Percentiles rank a stretch among this genome's conserved stretches.
Conservation (phyloP, 2,113 vertebrate genomes). For the Phoenicopterus ruber region DNA sequence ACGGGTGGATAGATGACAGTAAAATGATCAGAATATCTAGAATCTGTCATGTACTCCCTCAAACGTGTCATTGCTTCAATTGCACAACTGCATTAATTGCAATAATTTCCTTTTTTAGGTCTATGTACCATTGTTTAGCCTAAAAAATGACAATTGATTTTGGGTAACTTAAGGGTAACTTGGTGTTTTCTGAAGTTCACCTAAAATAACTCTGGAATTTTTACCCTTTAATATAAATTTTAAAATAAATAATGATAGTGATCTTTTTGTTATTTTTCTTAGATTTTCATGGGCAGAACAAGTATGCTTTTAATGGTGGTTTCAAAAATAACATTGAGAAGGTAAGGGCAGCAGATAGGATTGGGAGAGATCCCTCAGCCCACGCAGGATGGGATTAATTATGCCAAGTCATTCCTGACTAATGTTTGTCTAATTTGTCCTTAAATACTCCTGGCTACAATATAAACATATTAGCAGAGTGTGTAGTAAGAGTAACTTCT, state of each 20-base stretch:
- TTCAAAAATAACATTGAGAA: background rate
- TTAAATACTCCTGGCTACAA: background rate
- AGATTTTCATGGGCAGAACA: background rate
- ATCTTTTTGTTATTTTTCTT: background rate
- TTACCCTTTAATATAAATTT: background rate
- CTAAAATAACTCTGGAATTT: background rate
- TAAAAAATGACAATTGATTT: background rate
- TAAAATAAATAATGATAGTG: background rate
- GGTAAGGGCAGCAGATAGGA: background rate
- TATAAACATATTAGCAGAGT: background rate
- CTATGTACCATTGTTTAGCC: background rate
- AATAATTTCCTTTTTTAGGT: background rate
- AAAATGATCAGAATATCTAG: background rate
- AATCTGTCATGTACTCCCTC: background rate
- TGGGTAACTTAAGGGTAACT: background rate
- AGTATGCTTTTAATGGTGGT: background rate
- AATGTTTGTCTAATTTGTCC: background rate
- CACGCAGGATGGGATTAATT: background rate
- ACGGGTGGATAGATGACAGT: background rate
- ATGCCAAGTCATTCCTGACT: background rate
- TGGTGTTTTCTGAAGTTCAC: background rate
- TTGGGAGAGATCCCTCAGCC: background rate
- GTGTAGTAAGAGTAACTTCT: background rate
- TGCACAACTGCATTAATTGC: background rate
- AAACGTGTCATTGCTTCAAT: background rate